Percentiles rank a stretch among this genome's conserved stretches.
Conservation (phyloP, 2,797 vertebrate species). For the Premnoplex brunnescens region DNA sequence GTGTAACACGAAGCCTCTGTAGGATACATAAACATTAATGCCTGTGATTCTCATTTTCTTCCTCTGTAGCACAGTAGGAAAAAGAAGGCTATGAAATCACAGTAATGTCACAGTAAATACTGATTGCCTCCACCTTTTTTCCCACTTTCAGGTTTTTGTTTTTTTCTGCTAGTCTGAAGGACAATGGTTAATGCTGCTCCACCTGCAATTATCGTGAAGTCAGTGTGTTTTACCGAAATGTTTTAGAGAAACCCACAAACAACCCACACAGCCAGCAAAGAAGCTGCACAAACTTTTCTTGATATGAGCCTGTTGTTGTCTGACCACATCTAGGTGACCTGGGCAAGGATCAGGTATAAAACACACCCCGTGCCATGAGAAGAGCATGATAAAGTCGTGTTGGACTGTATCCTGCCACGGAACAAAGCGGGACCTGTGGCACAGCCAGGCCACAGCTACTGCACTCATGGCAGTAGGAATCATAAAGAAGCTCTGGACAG, state of each 20-base stretch:
- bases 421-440: neutral
- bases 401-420: too few relatives aligned
- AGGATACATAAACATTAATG: neutral
- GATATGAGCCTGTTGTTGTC: neutral
- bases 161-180: neutral
- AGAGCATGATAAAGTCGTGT: neutral
- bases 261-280: neutral
- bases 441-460: neutral
- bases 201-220: neutral
- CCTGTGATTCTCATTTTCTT: neutral
- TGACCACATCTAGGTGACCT: neutral
- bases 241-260: neutral
- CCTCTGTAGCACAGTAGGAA: neutral
- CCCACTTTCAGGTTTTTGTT: rapidly evolving
- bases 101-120: neutral
- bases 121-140: neutral
- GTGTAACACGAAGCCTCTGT: neutral
- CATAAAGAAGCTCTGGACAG: neutral
- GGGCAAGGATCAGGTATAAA: neutral
- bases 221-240: neutral
- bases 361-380: neutral
- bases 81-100: neutral
- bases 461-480: neutral
- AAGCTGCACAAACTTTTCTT: neutral
- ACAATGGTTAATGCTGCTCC: neutral